These are phyloP conservation scores for Serrognathus titanus DNA, from an alignment of 2,888 invertebrate species.

Conservation along the genomic window DNA sequence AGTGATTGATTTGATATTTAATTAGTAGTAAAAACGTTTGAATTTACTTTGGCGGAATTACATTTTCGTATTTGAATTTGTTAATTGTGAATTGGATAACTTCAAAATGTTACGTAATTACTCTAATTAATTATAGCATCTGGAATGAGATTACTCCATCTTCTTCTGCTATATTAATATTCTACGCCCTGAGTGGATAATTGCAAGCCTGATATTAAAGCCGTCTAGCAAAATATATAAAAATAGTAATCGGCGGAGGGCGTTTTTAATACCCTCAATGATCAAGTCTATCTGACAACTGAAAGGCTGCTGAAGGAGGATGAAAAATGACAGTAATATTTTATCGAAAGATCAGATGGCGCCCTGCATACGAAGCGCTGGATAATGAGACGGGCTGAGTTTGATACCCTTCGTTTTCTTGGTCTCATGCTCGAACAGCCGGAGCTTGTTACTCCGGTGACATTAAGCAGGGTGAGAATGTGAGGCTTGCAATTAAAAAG, in stretches of 20 bases:
- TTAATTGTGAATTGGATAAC: too few relatives aligned
- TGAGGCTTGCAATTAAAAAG: neutral
- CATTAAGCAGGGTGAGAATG: conserved; percentile 18
- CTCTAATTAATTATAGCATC: too few relatives aligned
- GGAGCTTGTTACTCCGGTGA: conserved; percentile 33
- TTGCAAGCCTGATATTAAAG: too few relatives aligned
- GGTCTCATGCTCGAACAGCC: conserved; percentile 30
- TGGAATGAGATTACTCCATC: too few relatives aligned
- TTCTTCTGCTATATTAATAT: too few relatives aligned
- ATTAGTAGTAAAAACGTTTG: too few relatives aligned
- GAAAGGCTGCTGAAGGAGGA: conserved; percentile 48
- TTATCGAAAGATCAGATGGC: conserved; percentile 53
- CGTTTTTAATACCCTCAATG: conserved; percentile 45
- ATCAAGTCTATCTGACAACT: conserved; percentile 49
- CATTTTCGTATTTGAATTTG: too few relatives aligned
- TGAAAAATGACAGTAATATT: conserved; percentile 52
- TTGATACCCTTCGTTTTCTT: conserved; percentile 43
- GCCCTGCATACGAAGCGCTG: conserved; percentile 50
- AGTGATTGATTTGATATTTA: too few relatives aligned
- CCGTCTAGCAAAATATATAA: conserved; percentile 3
- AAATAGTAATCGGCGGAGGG: conserved; percentile 31
- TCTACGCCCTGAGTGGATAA: too few relatives aligned
- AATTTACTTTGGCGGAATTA: too few relatives aligned
- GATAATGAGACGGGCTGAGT: conserved; percentile 50
- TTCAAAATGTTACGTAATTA: too few relatives aligned